A percentile compares a stretch with the other conserved stretches of the same genome.
phyloP scores from a whole-genome alignment of 2,797 vertebrate species.

The Scolopax rusticola region DNA sequence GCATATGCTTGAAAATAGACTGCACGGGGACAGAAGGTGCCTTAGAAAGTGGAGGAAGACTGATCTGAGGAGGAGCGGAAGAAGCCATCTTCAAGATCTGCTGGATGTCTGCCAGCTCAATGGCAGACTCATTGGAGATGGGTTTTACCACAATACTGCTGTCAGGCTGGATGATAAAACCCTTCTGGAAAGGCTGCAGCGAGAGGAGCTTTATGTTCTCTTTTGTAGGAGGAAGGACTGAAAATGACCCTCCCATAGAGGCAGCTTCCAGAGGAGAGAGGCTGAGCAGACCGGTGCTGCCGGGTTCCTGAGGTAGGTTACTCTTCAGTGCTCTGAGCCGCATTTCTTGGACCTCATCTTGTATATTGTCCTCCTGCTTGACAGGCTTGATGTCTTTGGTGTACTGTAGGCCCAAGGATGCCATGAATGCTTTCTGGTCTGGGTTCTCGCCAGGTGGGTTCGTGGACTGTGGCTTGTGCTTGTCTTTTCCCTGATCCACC shows the following conservation, averaged over 20 bases:
- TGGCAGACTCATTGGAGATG: slow-evolving; percentile 82
- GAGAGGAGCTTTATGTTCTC: slow-evolving; percentile 89
- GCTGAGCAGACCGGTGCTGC: slow-evolving; percentile 80
- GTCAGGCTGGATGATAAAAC: slow-evolving; percentile 93
- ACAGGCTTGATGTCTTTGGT: slow-evolving; percentile 83
- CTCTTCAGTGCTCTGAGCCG: slow-evolving; percentile 87
- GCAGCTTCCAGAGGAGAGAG: slow-evolving; percentile 87
- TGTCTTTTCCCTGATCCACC: slow-evolving; percentile 72
- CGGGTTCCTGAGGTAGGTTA: slow-evolving; percentile 91
- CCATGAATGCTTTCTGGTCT: slow-evolving; percentile 88
- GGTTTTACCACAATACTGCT: slow-evolving; percentile 90
- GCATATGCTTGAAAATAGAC: slow-evolving; percentile 90
- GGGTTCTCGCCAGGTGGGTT: not conserved
- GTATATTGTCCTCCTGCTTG: slow-evolving; percentile 83
- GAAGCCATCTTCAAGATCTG: slow-evolving; percentile 95
- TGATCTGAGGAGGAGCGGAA: slow-evolving; percentile 87
- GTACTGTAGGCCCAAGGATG: slow-evolving; percentile 89
- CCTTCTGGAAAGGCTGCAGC: slow-evolving; percentile 91
- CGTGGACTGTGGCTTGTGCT: slow-evolving; percentile 59
- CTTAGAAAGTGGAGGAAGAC: slow-evolving; percentile 86
- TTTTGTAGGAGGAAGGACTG: slow-evolving; percentile 82
- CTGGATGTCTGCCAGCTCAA: slow-evolving; percentile 95
- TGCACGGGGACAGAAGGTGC: slow-evolving; percentile 80
- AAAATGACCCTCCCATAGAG: slow-evolving; percentile 76
- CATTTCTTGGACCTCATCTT: slow-evolving; percentile 90